A percentile compares a stretch with the other conserved stretches of the same genome.
These are phyloP conservation scores for Oreochromis spilurus DNA, from an alignment of 2,113 vertebrate genomes.

Conservation along the genomic window DNA sequence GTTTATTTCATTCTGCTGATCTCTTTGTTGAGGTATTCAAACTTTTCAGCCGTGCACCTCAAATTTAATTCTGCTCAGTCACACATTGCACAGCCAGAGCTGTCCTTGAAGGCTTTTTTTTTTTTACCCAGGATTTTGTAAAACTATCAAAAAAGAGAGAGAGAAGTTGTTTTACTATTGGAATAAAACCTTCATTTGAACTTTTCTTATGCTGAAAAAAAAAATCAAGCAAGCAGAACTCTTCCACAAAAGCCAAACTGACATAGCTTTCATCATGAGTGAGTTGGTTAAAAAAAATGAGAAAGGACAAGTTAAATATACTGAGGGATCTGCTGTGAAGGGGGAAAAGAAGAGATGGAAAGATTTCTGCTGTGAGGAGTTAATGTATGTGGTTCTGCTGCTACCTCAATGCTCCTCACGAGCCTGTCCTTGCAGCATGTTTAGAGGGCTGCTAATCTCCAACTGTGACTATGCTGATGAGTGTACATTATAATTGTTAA, in stretches of 20 bases:
- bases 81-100: background rate
- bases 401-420: background rate
- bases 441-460: constrained; percentile 1
- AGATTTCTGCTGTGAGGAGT: background rate
- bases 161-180: background rate
- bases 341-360: background rate
- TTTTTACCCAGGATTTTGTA: background rate
- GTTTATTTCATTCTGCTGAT: background rate
- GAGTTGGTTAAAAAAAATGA: background rate
- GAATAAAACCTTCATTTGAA: background rate
- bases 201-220: background rate
- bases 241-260: background rate
- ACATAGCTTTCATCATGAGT: background rate
- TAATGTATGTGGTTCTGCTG: background rate
- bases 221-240: background rate
- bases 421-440: background rate
- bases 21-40: background rate
- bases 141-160: background rate
- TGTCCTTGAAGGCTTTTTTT: background rate
- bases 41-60: background rate
- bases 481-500: background rate
- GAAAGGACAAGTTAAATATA: background rate
- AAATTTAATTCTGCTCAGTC: background rate
- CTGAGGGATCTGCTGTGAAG: background rate
- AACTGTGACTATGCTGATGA: background rate